Base-by-base conservation (phyloP, 1,140 invertebrate genomes). In the Acromyrmex heyeri region DNA sequence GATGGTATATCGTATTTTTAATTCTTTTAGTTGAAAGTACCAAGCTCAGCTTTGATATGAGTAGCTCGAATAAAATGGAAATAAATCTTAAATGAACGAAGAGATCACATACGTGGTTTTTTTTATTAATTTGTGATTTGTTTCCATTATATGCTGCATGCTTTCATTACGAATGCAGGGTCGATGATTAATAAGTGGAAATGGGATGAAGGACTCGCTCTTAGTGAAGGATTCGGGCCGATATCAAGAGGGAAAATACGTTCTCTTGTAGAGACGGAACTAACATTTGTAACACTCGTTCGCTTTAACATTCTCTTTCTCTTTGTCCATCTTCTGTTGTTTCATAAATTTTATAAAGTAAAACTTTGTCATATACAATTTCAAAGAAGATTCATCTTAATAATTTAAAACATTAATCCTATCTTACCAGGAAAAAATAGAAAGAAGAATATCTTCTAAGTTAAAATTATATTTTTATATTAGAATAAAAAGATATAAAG, bases 111-210 rank as follows among this genome's bases (percentile, higher is more conserved):
- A 8, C 10, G 30, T 38, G 30, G 8, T 24, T 1, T 69, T 24
- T 55, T 55, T 34, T 30, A 64, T 55, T 69, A 10, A 30, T 70
- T 55, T 10, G 18, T 38, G 48, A 24, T 69, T 21, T 48, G n/a
- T 53, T 30, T 70, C 30, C 64, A 81, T 69, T 30, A 55, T 30
- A 55, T 69, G 48, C 59, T 14, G 61, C 8, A 55, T 21, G 16
- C 30, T 55, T 69, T 48, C 14, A 55, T 34, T 50, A 53, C 21
- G 30, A 30, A 38, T 57, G 21, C 10, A 44, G 21, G 30, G 14
- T 70, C n/a, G 48, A 81, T 79, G 62, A 69, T 70, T 81, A 81
- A 81, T n/a, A 38, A 57, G 55, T 62, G 70, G 10, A 81, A 81
- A 34, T 30, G 48, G 30, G 8, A 3, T n/a, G n/a, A 70, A 69